phyloP scores from a whole-genome alignment of 2,113 vertebrate species.

The Paramisgurnus dabryanus region DNA sequence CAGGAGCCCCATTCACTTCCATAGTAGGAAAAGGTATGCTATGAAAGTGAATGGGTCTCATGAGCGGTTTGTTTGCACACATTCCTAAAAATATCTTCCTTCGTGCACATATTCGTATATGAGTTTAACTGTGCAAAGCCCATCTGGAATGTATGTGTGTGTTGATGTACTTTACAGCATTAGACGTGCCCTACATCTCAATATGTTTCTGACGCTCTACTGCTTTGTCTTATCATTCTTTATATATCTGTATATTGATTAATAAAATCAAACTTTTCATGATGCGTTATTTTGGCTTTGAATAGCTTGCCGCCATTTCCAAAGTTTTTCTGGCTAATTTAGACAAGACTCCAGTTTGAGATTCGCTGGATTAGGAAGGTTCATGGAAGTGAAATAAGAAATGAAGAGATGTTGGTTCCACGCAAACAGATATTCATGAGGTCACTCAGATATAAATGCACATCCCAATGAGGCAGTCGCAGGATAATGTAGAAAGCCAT shows the following conservation, averaged over 20 bases:
- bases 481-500: neutral
- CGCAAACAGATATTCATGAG: neutral
- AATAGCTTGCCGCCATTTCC: no score
- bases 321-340: no score
- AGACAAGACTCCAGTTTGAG: no score
- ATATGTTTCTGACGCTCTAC: constrained; percentile 18
- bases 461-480: constrained; percentile 1
- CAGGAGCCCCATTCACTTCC: no score
- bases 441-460: constrained; percentile 8
- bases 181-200: neutral
- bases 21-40: no score
- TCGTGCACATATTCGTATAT: neutral
- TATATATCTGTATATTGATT: neutral
- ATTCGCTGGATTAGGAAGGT: neutral
- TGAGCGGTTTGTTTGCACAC: no score
- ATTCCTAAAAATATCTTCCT: no score
- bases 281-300: neutral
- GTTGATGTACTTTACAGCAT: neutral
- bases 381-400: neutral
- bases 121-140: neutral
- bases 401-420: neutral
- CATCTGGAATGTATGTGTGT: constrained; percentile 22
- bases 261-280: neutral
- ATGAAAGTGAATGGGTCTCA: no score
- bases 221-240: neutral